phyloP scores from a whole-genome alignment of 2,888 invertebrate genomes.

The Drosophila cracens region DNA sequence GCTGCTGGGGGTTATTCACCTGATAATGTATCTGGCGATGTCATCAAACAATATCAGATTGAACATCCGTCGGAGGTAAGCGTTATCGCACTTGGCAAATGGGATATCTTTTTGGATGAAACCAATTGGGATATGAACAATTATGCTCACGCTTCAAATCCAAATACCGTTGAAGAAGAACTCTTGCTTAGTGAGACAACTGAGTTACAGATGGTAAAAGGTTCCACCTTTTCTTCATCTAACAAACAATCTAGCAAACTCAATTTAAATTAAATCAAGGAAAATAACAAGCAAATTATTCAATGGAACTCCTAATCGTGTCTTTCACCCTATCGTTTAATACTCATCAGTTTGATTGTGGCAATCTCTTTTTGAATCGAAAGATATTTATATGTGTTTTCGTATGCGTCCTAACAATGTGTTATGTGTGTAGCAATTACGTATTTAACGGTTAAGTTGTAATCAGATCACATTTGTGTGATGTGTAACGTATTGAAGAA shows the following conservation, averaged over 20 bases:
- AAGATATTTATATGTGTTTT: background rate
- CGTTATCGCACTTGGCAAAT: conserved; percentile 10
- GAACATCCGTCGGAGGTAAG: conserved; percentile 65
- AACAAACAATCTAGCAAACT: background rate
- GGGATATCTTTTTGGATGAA: conserved; percentile 39
- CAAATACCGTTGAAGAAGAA: conserved; percentile 1
- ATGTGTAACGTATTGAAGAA: too few species aligned
- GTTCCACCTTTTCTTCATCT: background rate
- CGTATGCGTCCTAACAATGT: too few species aligned
- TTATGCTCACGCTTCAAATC: conserved; percentile 2
- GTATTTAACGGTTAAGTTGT: too few species aligned
- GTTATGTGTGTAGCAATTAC: too few species aligned
- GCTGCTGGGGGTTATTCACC: background rate
- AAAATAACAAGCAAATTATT: background rate
- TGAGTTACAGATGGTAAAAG: background rate
- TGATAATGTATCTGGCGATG: background rate
- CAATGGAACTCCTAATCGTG: background rate
- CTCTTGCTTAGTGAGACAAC: conserved; percentile 4
- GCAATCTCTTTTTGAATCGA: background rate
- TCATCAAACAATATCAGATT: conserved; percentile 19
- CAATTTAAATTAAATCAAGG: background rate
- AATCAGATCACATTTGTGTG: too few species aligned
- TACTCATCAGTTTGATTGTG: background rate
- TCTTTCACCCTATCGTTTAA: background rate
- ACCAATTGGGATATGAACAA: conserved; percentile 26